Evolutionary conservation across 2,797 vertebrate genomes (phyloP).

Genomic region (Phoebastria nigripes): DNA sequence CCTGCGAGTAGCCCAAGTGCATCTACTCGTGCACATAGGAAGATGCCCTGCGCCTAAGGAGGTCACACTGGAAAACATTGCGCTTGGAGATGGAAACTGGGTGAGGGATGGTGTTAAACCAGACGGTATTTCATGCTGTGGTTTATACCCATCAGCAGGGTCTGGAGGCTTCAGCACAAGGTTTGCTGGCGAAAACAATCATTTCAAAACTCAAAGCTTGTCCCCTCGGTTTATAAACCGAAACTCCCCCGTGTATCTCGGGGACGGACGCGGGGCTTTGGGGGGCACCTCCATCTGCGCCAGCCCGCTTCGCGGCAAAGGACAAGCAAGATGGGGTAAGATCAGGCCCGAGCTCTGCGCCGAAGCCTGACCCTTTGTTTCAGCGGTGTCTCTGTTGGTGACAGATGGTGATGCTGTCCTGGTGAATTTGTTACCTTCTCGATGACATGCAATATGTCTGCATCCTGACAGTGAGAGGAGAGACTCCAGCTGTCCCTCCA

Average conservation of each 20-base stretch:
- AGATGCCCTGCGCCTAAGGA: accelerated
- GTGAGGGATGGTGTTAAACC: neutral
- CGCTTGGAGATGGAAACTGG: neutral
- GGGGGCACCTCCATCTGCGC: neutral
- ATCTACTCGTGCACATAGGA: accelerated
- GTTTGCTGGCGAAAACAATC: neutral
- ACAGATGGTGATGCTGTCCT: conserved; percentile 89
- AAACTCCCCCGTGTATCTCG: neutral
- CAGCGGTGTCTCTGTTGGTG: conserved; percentile 73
- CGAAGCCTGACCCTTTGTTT: conserved; percentile 80
- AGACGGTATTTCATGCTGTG: accelerated
- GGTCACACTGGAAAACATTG: accelerated
- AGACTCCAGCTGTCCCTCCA: conserved; percentile 86
- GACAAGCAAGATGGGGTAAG: conserved; percentile 6
- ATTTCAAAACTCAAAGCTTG: neutral
- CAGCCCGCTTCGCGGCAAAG: neutral
- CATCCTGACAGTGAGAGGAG: conserved; percentile 82
- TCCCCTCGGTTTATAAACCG: neutral
- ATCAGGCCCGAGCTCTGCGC: conserved; percentile 57
- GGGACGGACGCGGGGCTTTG: neutral
- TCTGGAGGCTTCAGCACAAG: neutral
- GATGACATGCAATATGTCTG: conserved; percentile 89
- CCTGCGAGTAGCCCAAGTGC: neutral
- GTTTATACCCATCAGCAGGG: neutral
- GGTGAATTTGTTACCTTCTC: conserved; percentile 89